A percentile compares a stretch with the other conserved stretches of the same genome.
phyloP scores from a whole-genome alignment of 2,888 invertebrate species.

The Fissipunctia ypsillon region DNA sequence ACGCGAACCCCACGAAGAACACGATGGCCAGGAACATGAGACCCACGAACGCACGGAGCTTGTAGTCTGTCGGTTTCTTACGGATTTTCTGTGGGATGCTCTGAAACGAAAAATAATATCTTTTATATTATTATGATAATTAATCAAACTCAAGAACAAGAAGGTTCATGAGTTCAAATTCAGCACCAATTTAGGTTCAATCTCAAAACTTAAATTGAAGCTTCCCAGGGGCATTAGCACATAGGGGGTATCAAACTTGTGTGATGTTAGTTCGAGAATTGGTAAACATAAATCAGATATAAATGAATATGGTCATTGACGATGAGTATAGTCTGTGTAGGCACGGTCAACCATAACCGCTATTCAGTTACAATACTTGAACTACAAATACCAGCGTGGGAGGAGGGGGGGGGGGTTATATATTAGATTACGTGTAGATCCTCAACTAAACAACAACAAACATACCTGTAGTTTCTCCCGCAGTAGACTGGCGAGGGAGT shows the following conservation, averaged over 20 bases:
- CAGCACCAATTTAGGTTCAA: neutral
- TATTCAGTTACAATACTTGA: no score
- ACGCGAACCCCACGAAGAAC: constrained; percentile 95
- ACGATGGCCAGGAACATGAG: constrained; percentile 95
- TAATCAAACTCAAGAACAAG: neutral
- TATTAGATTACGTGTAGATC: neutral
- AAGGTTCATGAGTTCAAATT: neutral
- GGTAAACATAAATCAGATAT: neutral
- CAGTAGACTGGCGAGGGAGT: constrained; percentile 95
- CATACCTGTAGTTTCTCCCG: constrained; percentile 95
- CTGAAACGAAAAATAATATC: constrained; percentile 83
- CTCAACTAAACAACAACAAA: neutral
- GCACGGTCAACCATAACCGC: no score
- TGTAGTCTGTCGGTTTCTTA: constrained; percentile 94
- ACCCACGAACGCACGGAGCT: constrained; percentile 94
- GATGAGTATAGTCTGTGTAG: no score
- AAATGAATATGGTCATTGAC: no score
- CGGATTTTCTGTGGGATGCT: constrained; percentile 93
- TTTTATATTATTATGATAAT: no score
- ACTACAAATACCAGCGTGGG: no score
- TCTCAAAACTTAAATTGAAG: neutral
- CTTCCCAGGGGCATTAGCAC: neutral
- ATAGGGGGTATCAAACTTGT: neutral
- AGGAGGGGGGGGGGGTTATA: no score
- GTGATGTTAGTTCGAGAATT: no score